Evolutionary conservation across 2,113 vertebrate species (phyloP), one percentile per base, ranked within the genome.

Genomic region (Myrmecophaga tridactyla): DNA sequence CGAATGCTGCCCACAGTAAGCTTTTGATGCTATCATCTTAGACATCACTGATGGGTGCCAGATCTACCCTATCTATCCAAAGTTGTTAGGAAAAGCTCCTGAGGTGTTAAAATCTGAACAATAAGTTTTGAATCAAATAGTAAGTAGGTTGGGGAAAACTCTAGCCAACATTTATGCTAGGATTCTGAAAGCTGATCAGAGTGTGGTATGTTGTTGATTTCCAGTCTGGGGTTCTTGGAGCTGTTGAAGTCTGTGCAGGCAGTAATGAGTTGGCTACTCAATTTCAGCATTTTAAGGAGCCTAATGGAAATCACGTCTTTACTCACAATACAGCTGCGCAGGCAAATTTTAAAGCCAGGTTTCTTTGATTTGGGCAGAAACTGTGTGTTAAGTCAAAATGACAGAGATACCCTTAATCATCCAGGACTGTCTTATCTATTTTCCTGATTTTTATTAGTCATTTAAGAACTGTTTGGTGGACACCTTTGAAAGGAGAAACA

Each of bases 351-450:
- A 86, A 84, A 75, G 58, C 41, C 65, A 87, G 67, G 11, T 70
- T 83, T 95, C 46, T 80, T 72, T 88, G 39, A 82, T 80, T 67
- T 92, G 67, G 62, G 36, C 14, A 86, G 46, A 92, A 81, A 83
- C 60, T 34, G 36, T 34, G 36, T 80, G 53, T 65, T 81, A 70
- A 69, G 15, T 89, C 69, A 75, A 88, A 73, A 27, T 15, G 8
- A 43, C 65, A n/a, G n/a, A n/a, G n/a, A n/a, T n/a, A 88, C 82
- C 11, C 10, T 90, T 86, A 65, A 72, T 92, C 80, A 96, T 58
- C 58, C 29, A 78, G 77, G 25, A 31, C 4, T 63, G 36, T 27
- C 85, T 88, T 34, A 56, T 67, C 76, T 81, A 43, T 94, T 82
- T 86, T 53, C 77, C 92, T 81, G 62, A 82, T 43, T 78, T 95